Percentiles rank a stretch among this genome's conserved stretches.
phyloP scores from a whole-genome alignment of 2,113 vertebrate species.

The Tragelaphus buxtoni region DNA sequence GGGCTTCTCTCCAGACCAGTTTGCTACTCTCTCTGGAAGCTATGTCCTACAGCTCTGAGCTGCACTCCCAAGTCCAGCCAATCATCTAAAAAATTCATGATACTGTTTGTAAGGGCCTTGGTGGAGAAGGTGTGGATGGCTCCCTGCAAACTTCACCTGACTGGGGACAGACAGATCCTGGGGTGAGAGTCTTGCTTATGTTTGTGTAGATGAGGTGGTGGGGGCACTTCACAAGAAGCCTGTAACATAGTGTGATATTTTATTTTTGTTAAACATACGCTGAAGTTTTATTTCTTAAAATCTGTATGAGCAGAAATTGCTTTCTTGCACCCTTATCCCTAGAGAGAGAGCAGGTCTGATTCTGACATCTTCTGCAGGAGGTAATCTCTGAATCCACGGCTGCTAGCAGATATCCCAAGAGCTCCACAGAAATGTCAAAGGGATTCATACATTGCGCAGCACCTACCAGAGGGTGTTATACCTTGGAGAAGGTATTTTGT shows the following conservation, averaged over 20 bases:
- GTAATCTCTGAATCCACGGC: not conserved
- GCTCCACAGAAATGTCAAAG: not conserved
- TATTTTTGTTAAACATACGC: not conserved
- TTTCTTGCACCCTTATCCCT: not conserved
- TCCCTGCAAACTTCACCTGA: not conserved
- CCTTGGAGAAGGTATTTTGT: not conserved
- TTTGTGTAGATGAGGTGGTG: not conserved
- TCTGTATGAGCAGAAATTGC: not conserved
- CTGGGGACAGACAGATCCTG: not conserved
- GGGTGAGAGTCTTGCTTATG: not conserved
- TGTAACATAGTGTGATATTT: not conserved
- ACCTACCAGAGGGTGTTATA: not conserved
- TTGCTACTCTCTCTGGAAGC: not conserved
- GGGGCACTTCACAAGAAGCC: not conserved
- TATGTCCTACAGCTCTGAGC: conserved; percentile 20
- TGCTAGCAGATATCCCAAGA: not conserved
- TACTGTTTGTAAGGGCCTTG: not conserved
- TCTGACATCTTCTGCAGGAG: not conserved
- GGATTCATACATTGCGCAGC: not conserved
- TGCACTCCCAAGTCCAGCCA: conserved; percentile 3
- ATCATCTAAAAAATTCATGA: conserved; percentile 57
- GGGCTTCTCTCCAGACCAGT: conserved; percentile 38
- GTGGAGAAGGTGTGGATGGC: not conserved
- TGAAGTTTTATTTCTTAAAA: not conserved
- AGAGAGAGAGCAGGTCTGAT: not conserved